Conservation (phyloP, 2,888 invertebrate species). For the Coelogynopora nodosa region DNA sequence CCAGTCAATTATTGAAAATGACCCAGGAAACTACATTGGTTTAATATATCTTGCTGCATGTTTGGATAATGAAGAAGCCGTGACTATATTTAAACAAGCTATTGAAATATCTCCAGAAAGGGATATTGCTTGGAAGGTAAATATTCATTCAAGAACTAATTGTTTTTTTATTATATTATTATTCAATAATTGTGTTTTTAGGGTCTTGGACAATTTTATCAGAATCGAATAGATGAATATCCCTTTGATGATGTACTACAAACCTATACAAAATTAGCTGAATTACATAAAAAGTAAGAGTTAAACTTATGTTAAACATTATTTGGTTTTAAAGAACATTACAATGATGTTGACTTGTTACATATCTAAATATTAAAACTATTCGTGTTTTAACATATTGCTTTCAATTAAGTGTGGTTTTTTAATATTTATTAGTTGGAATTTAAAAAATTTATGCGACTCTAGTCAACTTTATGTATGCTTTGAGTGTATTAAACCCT, state of each 20-base stretch:
- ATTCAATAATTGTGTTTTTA: background rate
- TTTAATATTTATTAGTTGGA: too few species aligned
- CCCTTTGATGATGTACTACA: background rate
- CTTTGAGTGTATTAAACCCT: too few species aligned
- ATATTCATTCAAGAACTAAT: too few species aligned
- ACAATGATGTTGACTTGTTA: background rate
- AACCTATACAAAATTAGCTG: background rate
- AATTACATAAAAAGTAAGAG: background rate
- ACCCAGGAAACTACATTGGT: background rate
- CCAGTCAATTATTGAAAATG: background rate
- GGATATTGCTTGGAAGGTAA: background rate
- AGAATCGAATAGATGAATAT: background rate
- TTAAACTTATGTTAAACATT: background rate
- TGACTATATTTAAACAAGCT: background rate
- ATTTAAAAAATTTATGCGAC: too few species aligned
- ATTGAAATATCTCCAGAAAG: background rate
- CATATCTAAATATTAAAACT: background rate
- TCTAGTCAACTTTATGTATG: too few species aligned
- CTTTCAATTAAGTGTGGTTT: too few species aligned
- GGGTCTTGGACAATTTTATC: background rate
- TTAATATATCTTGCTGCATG: background rate
- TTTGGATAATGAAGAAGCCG: background rate
- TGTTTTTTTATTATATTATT: too few species aligned
- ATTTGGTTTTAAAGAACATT: background rate
- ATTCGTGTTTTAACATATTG: too few species aligned